A percentile compares a stretch with the other conserved stretches of the same genome.
Evolutionary conservation across 2,113 vertebrate genomes (phyloP).

Genomic region (Pteropus alecto): DNA sequence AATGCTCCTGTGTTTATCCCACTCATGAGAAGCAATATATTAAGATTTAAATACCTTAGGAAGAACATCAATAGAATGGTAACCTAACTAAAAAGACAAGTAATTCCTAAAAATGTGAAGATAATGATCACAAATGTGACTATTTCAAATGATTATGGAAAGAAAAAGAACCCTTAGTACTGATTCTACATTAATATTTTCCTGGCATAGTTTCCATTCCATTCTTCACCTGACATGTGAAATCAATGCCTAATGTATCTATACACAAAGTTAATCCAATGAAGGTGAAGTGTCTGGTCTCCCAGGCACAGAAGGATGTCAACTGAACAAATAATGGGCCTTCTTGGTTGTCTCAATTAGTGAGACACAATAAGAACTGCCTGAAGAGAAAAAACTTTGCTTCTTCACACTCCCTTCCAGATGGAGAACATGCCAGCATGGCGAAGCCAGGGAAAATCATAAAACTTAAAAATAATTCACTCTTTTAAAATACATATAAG

Average conservation of each 20-base stretch:
- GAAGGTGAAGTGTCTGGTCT: constrained; percentile 13
- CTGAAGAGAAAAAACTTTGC: neutral
- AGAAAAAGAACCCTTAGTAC: neutral
- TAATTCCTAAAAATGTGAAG: neutral
- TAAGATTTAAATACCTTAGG: neutral
- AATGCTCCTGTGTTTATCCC: neutral
- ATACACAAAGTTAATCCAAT: neutral
- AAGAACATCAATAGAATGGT: neutral
- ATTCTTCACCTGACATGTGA: neutral
- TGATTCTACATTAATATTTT: neutral
- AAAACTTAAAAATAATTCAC: neutral
- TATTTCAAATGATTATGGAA: neutral
- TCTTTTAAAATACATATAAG: neutral
- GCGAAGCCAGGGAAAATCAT: neutral
- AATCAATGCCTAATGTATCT: neutral
- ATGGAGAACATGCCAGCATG: neutral
- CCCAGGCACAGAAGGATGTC: neutral
- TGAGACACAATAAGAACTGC: constrained; percentile 6
- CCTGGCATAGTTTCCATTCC: neutral
- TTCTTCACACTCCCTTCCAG: neutral
- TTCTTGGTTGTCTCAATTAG: neutral
- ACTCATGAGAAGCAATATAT: neutral
- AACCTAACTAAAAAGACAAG: neutral
- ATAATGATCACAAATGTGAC: neutral
- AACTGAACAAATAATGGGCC: neutral